phyloP scores from a whole-genome alignment of 2,797 vertebrate genomes.

The Ceyx erithaca region DNA sequence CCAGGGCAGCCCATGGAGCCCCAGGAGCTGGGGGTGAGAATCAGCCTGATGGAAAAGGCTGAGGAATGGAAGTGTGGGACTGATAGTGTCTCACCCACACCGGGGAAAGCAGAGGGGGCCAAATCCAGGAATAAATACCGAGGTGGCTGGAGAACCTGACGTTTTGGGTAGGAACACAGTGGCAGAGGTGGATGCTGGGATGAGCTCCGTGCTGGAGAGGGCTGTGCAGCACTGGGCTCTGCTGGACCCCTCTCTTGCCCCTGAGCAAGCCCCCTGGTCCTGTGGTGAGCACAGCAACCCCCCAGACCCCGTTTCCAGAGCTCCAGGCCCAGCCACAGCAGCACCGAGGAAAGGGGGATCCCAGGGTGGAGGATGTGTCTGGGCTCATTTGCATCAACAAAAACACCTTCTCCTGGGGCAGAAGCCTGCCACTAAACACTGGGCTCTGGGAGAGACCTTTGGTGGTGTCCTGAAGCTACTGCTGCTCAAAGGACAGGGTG shows the following conservation, averaged over 20 bases:
- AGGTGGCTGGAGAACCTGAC: background rate
- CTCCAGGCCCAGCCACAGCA: background rate
- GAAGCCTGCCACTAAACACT: too few relatives aligned
- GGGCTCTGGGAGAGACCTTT: background rate
- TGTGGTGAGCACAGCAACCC: background rate
- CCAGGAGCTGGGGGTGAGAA: background rate
- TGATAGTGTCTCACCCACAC: background rate
- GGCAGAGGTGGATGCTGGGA: accelerated
- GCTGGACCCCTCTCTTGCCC: background rate
- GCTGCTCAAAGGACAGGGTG: background rate
- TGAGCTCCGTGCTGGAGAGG: accelerated
- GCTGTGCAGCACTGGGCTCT: accelerated
- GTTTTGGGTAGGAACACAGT: background rate
- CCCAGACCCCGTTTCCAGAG: background rate
- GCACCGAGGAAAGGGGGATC: too few relatives aligned
- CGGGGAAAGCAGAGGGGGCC: background rate
- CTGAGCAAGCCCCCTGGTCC: accelerated
- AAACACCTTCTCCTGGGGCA: accelerated
- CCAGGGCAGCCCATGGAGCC: background rate
- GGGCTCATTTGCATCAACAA: background rate
- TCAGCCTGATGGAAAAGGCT: background rate
- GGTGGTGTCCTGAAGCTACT: background rate
- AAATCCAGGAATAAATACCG: constrained; percentile 6
- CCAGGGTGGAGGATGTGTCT: too few relatives aligned
- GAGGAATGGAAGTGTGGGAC: background rate